Base-by-base conservation (phyloP, 2,797 vertebrate genomes). In the Gallinago solitaria region DNA sequence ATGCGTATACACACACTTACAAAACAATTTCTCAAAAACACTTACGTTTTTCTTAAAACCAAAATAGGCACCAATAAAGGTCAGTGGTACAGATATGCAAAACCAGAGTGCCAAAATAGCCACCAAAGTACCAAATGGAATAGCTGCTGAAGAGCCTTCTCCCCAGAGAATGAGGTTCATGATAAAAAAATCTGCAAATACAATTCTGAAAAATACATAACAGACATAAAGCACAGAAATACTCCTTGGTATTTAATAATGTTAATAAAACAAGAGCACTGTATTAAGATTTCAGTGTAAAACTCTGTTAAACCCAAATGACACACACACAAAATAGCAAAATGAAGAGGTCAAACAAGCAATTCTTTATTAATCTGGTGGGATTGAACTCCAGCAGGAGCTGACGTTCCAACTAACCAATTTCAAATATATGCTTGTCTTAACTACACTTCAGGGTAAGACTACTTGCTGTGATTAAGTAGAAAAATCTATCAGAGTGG, bases 141-240 rank as follows among this genome's bases (percentile, higher is more conserved):
- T 99, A 73, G 99, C 99, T 33, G 99, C 99, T 60, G 99, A 99
- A 50, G 99, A 99, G 18, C 99, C 99, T 97, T 99, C 99, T 64
- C 99, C 99, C 99, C 99, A 99, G 63, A 99, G 98, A 95, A 99
- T 99, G 74, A 99, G 97, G 96, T 99, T 99, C 99, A 99, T 99
- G 93, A 99, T 97, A 61, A 99, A 99, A 98, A 99, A 99, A 96
- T 99, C 99, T 2, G 98, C 99, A 98, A 99, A 99, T 11, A 99
- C 99, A 85, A 99, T 98, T 77, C 99, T 99, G 96, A 95, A 97
- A 97, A 95, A 97, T 4, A 90, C 41, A 89, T 9, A 94, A 76
- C 15, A 89, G 51, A 51, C 20, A 83, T 63, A 91, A 83, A 94
- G 92, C 48, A 95, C 35, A 84, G 73, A 88, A 95, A 94, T 59